Conservation (phyloP, 2,888 invertebrate species). For the Unio delphinus region DNA sequence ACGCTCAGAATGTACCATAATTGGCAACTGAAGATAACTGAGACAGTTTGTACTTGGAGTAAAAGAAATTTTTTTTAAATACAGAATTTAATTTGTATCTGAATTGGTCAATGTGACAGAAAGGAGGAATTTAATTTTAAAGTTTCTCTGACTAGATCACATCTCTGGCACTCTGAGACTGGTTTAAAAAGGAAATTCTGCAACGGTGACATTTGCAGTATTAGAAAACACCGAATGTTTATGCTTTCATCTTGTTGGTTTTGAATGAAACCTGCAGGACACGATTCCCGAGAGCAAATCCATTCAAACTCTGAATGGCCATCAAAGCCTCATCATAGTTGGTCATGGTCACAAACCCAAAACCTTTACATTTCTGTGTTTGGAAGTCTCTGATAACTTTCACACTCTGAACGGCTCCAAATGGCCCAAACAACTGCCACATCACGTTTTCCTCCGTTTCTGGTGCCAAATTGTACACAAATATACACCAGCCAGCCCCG, state of each 20-base stretch:
- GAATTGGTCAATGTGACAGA: not conserved
- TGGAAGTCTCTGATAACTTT: conserved; percentile 96
- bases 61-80: too few species aligned
- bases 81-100: not conserved
- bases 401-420: conserved; percentile 96
- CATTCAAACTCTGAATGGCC: conserved; percentile 96
- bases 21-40: too few species aligned
- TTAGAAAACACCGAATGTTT: not conserved
- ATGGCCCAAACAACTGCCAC: conserved; percentile 97
- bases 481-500: conserved; percentile 86
- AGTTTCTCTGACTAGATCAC: not conserved
- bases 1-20: too few species aligned
- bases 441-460: conserved; percentile 92
- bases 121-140: not conserved
- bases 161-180: not conserved
- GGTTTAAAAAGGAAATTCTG: not conserved
- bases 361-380: conserved; percentile 98
- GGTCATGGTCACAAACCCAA: conserved; percentile 98
- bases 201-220: not conserved
- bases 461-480: conserved; percentile 92
- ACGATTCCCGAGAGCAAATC: conserved; percentile 94
- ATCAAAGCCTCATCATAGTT: conserved; percentile 97
- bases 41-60: too few species aligned
- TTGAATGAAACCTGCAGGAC: conserved; percentile 98
- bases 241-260: conserved; percentile 78